Evolutionary conservation across 2,113 vertebrate species (phyloP).

Genomic region (Meriones unguiculatus): DNA sequence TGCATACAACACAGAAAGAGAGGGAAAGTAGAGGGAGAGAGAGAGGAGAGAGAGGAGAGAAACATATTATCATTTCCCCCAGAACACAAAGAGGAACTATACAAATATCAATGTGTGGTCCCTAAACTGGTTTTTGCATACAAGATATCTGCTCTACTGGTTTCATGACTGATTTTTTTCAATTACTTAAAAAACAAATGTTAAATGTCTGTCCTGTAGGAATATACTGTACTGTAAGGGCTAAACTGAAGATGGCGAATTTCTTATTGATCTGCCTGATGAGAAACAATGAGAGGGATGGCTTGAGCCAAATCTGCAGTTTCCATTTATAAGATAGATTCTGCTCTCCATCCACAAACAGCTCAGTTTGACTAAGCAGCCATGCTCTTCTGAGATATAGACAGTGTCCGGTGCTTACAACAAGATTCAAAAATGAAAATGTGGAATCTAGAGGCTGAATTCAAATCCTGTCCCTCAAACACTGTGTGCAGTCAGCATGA

Average conservation of each 20-base stretch:
- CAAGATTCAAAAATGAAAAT: neutral
- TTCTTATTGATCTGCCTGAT: neutral
- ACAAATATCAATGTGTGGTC: neutral
- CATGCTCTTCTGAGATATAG: neutral
- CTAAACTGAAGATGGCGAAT: neutral
- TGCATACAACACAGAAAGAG: neutral
- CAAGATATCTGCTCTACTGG: neutral
- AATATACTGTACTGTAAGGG: neutral
- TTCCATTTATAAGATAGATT: neutral
- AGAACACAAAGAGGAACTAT: neutral
- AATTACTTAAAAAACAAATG: neutral
- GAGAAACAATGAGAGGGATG: neutral
- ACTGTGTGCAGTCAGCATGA: neutral
- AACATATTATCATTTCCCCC: neutral
- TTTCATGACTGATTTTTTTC: neutral
- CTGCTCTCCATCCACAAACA: neutral
- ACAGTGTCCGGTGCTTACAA: neutral
- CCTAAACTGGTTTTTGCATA: neutral
- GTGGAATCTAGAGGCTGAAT: neutral
- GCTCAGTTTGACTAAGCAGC: neutral
- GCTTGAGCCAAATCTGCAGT: neutral
- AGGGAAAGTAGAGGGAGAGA: neutral
- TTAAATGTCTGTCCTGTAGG: neutral
- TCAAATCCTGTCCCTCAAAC: neutral
- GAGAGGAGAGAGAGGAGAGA: neutral